Base-by-base conservation (phyloP, 2,888 invertebrate genomes). In the Peribatodes rhomboidaria region DNA sequence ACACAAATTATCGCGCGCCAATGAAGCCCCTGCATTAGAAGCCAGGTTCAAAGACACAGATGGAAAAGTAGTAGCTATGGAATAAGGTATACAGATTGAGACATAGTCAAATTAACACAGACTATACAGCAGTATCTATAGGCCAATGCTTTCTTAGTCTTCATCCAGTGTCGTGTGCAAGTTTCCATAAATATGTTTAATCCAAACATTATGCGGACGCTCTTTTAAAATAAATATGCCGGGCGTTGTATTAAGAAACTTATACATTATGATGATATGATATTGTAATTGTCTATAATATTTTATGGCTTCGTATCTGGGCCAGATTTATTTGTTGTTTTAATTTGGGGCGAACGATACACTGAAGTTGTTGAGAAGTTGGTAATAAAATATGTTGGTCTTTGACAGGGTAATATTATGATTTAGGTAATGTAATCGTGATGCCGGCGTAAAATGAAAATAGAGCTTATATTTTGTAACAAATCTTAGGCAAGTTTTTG, bases 121-220 rank as follows among this genome's bases (percentile, higher is more conserved):
- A 55, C 20, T 60, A 46, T n/a, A 9, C 2, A 41, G 14, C 13
- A 54, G 54, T 41, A 9, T 18, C 27, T 47, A 33, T 10, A 46
- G 13, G 16, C 39, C 42, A 27, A 8, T 41, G 54, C 54, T 54
- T 64, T 59, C 49, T 64, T 59, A 41, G 56, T 47, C 60, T 60
- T 35, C 41, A 16, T n/a, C 42, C 81, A 78, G 92, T 90, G 92
- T 92, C 93, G 93, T 92, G 92, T 89, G 92, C 92, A 93, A 92
- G 90, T 82, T 82, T 86, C 90, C 90, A 85, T 84, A 92, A 92
- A 92, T 92, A 93, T 92, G 85, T 92, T 90, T 89, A 91, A 93
- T 90, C 87, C 77, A 93, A 93, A 91, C 92, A 92, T 87, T 88
- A 89, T 85, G 81, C 83, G 83, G 85, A 80, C 80, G 85, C 85